Evolutionary conservation across 2,797 vertebrate genomes (phyloP).

Genomic region (Clarias pachynema): DNA sequence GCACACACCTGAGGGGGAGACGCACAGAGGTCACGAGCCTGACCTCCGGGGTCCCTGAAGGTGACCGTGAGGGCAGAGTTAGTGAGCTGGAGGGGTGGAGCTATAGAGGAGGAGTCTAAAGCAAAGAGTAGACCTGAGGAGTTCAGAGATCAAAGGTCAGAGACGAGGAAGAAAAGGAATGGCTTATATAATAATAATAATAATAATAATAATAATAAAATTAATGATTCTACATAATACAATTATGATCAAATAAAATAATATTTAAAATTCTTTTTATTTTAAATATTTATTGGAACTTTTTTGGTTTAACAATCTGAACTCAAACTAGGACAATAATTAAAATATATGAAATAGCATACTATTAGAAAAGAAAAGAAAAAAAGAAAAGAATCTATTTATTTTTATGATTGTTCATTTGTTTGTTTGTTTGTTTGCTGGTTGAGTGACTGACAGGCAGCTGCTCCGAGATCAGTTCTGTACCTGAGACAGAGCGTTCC

Average conservation of each 20-base stretch:
- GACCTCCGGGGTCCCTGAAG: constrained; percentile 38
- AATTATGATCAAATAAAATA: background rate
- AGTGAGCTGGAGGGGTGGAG: constrained; percentile 64
- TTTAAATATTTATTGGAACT: too few relatives aligned
- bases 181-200: too few relatives aligned
- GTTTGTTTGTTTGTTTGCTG: background rate
- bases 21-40: constrained; percentile 23
- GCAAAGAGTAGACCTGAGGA: constrained; percentile 65
- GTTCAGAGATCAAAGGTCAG: background rate
- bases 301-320: background rate
- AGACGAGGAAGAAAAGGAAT: background rate
- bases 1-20: constrained; percentile 57
- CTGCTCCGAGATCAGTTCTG: background rate
- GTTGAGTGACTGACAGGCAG: background rate
- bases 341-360: background rate
- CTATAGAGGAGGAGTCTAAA: constrained; percentile 61
- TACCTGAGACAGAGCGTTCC: constrained; percentile 64
- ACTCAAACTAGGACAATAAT: background rate
- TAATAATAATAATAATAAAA: too few relatives aligned
- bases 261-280: too few relatives aligned
- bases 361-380: background rate
- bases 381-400: background rate
- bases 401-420: background rate
- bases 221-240: too few relatives aligned
- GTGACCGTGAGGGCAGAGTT: constrained; percentile 63